Percentiles rank a stretch among this genome's conserved stretches.
Evolutionary conservation across 2,888 invertebrate genomes (phyloP).

Genomic region (Caenorhabditis virilis): DNA sequence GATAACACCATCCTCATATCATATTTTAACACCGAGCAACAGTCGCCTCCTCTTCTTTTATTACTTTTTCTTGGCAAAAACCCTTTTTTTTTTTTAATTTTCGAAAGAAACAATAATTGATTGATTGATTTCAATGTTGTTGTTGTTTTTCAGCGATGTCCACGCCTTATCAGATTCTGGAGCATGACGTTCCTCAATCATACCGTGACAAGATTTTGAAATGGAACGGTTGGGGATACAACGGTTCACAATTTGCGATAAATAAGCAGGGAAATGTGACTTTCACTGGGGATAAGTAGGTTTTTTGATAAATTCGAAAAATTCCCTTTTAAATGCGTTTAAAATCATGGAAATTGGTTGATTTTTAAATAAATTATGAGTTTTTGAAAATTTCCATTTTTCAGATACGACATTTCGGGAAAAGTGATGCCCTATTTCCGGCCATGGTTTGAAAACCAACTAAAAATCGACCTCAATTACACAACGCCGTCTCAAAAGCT

Average conservation of each 20-base stretch:
- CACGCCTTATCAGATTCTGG: constrained; percentile 22
- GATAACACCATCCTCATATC: too few relatives aligned
- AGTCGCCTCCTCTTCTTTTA: neutral
- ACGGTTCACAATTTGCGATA: constrained; percentile 84
- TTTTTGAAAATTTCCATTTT: too few relatives aligned
- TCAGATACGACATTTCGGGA: constrained; percentile 69
- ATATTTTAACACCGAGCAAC: constrained; percentile 1
- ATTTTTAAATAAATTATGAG: too few relatives aligned
- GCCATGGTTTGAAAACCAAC: constrained; percentile 79
- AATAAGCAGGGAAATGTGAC: constrained; percentile 74
- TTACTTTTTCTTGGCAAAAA: neutral
- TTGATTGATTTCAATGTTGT: too few relatives aligned
- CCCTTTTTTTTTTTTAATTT: neutral
- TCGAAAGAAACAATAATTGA: too few relatives aligned
- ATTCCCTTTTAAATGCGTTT: too few relatives aligned
- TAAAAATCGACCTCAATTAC: constrained; percentile 74
- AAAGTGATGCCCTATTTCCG: constrained; percentile 80
- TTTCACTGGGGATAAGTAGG: constrained; percentile 85
- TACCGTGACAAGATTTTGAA: constrained; percentile 74
- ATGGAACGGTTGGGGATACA: constrained; percentile 99
- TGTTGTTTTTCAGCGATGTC: too few relatives aligned
- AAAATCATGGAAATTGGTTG: too few relatives aligned
- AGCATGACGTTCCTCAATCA: constrained; percentile 40
- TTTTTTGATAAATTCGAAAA: neutral
- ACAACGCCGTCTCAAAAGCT: constrained; percentile 69